These are phyloP conservation scores for Diploptera punctata DNA, from an alignment of 2,888 invertebrate genomes.

Conservation along the genomic window DNA sequence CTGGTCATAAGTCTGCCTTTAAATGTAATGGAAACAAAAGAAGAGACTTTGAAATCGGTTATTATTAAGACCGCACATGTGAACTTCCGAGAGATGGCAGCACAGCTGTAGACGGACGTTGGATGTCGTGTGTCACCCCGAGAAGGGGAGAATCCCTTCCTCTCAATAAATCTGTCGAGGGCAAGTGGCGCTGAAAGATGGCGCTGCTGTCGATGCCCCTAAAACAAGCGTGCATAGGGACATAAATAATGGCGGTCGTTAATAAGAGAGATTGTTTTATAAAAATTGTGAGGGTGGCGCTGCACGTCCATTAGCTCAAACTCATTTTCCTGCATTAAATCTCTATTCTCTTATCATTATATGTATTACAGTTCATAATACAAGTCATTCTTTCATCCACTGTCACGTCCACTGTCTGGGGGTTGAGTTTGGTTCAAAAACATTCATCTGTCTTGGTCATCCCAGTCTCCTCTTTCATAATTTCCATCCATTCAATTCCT, in stretches of 20 bases:
- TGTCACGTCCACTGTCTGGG: no score
- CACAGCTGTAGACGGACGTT: not conserved
- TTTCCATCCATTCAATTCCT: no score
- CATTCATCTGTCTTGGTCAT: no score
- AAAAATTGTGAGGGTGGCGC: not conserved
- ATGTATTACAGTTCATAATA: no score
- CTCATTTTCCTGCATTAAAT: no score
- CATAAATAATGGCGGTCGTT: conserved; percentile 37
- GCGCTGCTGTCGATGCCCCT: not conserved
- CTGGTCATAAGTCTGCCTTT: no score
- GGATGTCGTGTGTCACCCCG: not conserved
- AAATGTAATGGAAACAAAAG: no score
- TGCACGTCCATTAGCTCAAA: not conserved
- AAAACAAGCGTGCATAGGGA: conserved; percentile 35
- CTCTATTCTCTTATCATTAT: no score
- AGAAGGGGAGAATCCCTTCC: conserved; percentile 8
- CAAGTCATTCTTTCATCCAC: no score
- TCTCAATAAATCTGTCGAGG: conserved; percentile 40
- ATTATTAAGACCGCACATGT: not conserved
- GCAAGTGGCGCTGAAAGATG: conserved; percentile 41
- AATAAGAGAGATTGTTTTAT: conserved; percentile 25
- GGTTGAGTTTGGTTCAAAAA: no score
- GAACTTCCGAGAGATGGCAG: conserved; percentile 23
- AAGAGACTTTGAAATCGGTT: not conserved
- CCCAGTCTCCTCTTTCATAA: no score